phyloP scores from a whole-genome alignment of 1,140 invertebrate species.

The Cyclina sinensis region DNA sequence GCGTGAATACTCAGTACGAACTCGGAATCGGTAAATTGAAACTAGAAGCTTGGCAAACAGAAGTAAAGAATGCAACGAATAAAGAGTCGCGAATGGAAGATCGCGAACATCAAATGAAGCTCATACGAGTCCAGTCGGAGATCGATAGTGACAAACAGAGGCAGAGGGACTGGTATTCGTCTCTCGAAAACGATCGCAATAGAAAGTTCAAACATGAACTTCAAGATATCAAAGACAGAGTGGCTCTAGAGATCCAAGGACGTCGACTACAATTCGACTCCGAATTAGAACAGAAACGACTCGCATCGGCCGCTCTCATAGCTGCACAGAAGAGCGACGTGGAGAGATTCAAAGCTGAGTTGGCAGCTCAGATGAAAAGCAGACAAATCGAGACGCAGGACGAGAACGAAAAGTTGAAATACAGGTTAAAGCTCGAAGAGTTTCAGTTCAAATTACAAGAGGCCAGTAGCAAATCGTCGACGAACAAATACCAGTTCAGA shows the following conservation, averaged over 20 bases:
- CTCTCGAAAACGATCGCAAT: not conserved
- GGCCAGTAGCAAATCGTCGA: not conserved
- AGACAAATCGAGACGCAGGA: not conserved
- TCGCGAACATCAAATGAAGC: not conserved
- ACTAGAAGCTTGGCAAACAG: not conserved
- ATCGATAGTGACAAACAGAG: slow-evolving; percentile 6
- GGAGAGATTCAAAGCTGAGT: not conserved
- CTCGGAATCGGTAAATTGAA: not conserved
- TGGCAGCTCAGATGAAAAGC: not conserved
- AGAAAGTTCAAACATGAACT: not conserved
- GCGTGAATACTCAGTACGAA: not conserved
- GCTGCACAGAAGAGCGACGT: not conserved
- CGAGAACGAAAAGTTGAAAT: slow-evolving; percentile 5
- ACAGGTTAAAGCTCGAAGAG: not conserved
- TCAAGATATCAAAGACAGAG: not conserved
- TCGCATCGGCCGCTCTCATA: not conserved
- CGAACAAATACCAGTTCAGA: not conserved
- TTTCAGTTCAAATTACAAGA: not conserved
- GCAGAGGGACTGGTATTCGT: not conserved
- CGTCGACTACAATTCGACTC: not conserved
- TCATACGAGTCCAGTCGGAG: not conserved
- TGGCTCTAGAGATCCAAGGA: not conserved
- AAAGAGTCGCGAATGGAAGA: not conserved
- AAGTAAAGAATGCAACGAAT: not conserved
- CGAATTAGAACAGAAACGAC: not conserved